Base-by-base conservation (phyloP, 2,797 vertebrate species). In the Rhinophrynus dorsalis region DNA sequence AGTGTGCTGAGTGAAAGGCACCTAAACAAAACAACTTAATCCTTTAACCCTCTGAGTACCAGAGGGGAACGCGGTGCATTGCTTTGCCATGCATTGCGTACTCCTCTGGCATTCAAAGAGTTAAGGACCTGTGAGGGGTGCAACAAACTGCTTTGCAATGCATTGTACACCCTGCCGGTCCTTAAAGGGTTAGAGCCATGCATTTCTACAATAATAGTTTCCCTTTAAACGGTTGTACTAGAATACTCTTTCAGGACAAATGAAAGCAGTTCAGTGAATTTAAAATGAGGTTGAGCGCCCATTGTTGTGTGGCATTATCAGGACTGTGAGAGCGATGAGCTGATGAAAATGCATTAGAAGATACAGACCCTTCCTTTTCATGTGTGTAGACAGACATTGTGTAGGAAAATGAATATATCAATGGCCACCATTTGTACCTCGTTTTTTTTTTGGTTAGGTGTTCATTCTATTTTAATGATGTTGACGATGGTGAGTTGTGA, bases 161-260 rank as follows among this genome's bases (percentile, higher is more conserved):
- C n/a, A n/a, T n/a, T n/a, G n/a, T n/a, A n/a, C n/a, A n/a, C n/a
- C n/a, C n/a, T n/a, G n/a, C n/a, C n/a, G n/a, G n/a, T n/a, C n/a
- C n/a, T n/a, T n/a, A n/a, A n/a, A n/a, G n/a, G n/a, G n/a, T n/a
- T n/a, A n/a, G n/a, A n/a, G n/a, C n/a, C n/a, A n/a, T n/a, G n/a
- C n/a, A n/a, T n/a, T n/a, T n/a, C n/a, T n/a, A n/a, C n/a, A n/a
- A n/a, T n/a, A n/a, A n/a, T n/a, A n/a, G n/a, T n/a, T n/a, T n/a
- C n/a, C n/a, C n/a, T n/a, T n/a, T n/a, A n/a, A n/a, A n/a, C n/a
- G n/a, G n/a, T n/a, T n/a, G n/a, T n/a, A n/a, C 59, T 56, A 58
- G 68, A 68, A 59, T 82, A n/a, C 80, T 75, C 67, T 21, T 51
- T 30, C 54, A 10, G 72, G 58, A 38, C 35, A 23, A 56, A n/a